Evolutionary conservation across 2,113 vertebrate genomes (phyloP), one percentile per base, ranked within the genome.

Genomic region (Setophaga petechia): DNA sequence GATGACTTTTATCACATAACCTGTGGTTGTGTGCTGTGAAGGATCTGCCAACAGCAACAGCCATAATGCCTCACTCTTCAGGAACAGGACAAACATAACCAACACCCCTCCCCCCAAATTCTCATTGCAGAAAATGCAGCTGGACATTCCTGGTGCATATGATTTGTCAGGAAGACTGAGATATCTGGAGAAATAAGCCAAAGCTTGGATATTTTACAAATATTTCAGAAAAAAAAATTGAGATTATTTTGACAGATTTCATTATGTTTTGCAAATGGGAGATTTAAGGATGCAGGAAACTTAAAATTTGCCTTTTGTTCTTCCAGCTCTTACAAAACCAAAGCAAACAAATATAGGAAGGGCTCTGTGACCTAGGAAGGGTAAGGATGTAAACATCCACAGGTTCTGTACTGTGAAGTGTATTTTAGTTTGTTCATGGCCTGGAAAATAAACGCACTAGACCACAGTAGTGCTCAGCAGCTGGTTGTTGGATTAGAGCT

Each of bases 391-490:
- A 89, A 91, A 84, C 6, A 66, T 51, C 33, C 57, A 87, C 15
- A 37, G 35, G 22, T 76, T 89, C 51, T 96, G 62, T 58, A 65
- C 35, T 37, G 21, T 31, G 39, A 87, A 90, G 43, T 91, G 41
- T 57, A 81, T 65, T 83, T 46, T 72, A 75, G 31, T 4, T 87
- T 86, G 37, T 61, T 89, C 57, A 41, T 61, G 28, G 44, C 31
- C 46, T 86, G n/a, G 59, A 95, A 97, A 96, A 91, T 82, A 92
- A 96, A 96, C 20, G 30, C 16, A 44, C 58, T 95, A 59, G 39
- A 87, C 67, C 79, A 49, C 49, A 74, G 84, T 30, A 51, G 54
- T 67, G 24, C 55, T 91, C 58, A 72, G 46, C 54, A 94, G 55
- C 65, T 92, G 65, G 15, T 43, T 93, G 21, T 18, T 75, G 82